phyloP scores from a whole-genome alignment of 53 echinoderm and acorn worm genomes.

The Henricia sp. region DNA sequence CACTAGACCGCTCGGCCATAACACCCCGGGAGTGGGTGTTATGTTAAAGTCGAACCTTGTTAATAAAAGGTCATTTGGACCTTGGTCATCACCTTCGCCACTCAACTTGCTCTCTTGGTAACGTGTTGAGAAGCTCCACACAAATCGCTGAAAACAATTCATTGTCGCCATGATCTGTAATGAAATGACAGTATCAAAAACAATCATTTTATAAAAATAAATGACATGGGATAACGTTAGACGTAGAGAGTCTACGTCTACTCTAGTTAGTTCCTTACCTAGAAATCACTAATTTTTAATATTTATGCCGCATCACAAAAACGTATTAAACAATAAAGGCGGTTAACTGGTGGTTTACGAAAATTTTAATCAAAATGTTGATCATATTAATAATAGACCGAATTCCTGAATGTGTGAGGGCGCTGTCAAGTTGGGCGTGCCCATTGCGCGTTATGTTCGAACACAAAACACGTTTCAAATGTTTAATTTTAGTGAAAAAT shows the following conservation, averaged over 20 bases:
- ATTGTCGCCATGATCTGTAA: conserved; percentile 91
- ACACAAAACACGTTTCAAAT: too few species aligned
- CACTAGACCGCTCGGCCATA: too few species aligned
- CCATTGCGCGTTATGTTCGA: too few species aligned
- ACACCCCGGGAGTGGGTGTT: too few species aligned
- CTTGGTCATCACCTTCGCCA: conserved; percentile 83
- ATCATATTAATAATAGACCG: too few species aligned
- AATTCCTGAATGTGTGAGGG: too few species aligned
- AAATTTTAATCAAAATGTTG: too few species aligned
- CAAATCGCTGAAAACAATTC: conserved; percentile 89
- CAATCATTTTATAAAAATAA: neutral
- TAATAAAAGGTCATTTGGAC: neutral
- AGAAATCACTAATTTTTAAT: neutral
- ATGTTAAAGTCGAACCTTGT: too few species aligned
- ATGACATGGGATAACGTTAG: neutral
- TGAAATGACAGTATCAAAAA: neutral
- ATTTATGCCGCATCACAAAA: neutral
- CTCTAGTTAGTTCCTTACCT: too few species aligned
- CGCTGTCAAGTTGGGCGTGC: too few species aligned
- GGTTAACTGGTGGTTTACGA: neutral
- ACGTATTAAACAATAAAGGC: neutral
- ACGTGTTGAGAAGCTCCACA: conserved; percentile 80
- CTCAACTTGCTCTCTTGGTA: conserved; percentile 94
- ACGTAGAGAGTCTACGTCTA: neutral
- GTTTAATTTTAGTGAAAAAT: too few species aligned